Evolutionary conservation across 2,888 invertebrate species (phyloP).

Genomic region (Thymelicus lineola): DNA sequence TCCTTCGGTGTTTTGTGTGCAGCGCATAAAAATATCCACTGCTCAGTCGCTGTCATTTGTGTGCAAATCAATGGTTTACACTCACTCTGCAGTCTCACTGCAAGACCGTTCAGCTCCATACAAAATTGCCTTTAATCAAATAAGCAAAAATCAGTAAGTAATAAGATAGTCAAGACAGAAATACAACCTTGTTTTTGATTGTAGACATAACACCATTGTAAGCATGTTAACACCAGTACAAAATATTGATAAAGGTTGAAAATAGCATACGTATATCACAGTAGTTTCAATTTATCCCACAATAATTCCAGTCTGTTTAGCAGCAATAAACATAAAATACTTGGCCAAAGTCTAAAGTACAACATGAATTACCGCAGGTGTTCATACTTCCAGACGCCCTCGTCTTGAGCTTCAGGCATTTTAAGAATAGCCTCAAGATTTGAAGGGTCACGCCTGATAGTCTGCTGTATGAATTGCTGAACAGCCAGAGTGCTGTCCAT

Average conservation of each 20-base stretch:
- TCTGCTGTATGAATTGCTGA: constrained; percentile 99
- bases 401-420: constrained; percentile 98
- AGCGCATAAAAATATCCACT: constrained; percentile 99
- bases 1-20: constrained; percentile 99
- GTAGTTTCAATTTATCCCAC: too few species aligned
- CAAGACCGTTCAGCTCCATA: constrained; percentile 99
- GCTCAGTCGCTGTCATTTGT: constrained; percentile 99
- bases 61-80: constrained; percentile 98
- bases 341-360: not conserved
- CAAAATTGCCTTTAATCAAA: constrained; percentile 95
- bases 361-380: constrained; percentile 90
- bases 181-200: too few species aligned
- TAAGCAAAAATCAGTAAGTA: not conserved
- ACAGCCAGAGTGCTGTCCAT: constrained; percentile 99
- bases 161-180: too few species aligned
- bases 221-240: too few species aligned
- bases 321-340: too few species aligned
- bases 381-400: constrained; percentile 99
- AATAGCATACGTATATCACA: too few species aligned
- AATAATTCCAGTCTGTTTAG: too few species aligned
- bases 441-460: constrained; percentile 96
- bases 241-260: too few species aligned
- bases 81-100: constrained; percentile 97
- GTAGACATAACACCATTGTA: too few species aligned
- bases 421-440: constrained; percentile 97